These are phyloP conservation scores for Ormyrus nitidulus DNA, from an alignment of 2,888 invertebrate species.

Conservation along the genomic window DNA sequence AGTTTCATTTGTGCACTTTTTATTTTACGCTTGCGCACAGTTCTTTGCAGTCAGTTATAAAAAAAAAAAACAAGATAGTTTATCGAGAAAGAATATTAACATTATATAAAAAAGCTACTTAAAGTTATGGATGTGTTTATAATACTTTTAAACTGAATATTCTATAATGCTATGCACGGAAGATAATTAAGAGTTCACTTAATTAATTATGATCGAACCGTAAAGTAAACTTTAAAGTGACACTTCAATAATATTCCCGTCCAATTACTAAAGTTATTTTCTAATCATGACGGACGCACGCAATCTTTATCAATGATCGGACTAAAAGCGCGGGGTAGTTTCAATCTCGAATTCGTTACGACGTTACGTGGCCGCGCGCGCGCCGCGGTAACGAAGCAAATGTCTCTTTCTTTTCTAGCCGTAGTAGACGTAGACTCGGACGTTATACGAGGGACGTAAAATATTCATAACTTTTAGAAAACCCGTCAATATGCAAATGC, in stretches of 20 bases:
- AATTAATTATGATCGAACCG: slow-evolving; percentile 34
- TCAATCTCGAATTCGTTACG: slow-evolving; percentile 61
- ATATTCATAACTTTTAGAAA: slow-evolving; percentile 76
- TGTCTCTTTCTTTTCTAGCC: slow-evolving; percentile 57
- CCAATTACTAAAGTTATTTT: slow-evolving; percentile 40
- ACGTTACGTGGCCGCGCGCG: slow-evolving; percentile 56
- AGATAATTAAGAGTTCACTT: slow-evolving; percentile 18
- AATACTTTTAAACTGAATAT: slow-evolving; percentile 10
- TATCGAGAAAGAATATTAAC: no score
- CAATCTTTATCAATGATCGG: slow-evolving; percentile 39
- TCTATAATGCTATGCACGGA: neutral
- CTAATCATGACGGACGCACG: slow-evolving; percentile 43
- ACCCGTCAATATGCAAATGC: slow-evolving; percentile 75
- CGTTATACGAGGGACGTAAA: slow-evolving; percentile 64
- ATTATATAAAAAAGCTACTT: no score
- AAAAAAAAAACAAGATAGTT: no score
- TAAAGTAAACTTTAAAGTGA: slow-evolving; percentile 36
- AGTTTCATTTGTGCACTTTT: no score
- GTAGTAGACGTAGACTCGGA: slow-evolving; percentile 41
- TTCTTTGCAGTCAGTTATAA: no score
- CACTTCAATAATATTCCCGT: slow-evolving; percentile 32
- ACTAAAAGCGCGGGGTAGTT: slow-evolving; percentile 50
- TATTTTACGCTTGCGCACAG: no score
- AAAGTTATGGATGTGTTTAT: no score
- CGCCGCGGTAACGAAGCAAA: slow-evolving; percentile 58